Evolutionary conservation across 2,888 invertebrate genomes (phyloP).

Genomic region (Xestobium rufovillosum): DNA sequence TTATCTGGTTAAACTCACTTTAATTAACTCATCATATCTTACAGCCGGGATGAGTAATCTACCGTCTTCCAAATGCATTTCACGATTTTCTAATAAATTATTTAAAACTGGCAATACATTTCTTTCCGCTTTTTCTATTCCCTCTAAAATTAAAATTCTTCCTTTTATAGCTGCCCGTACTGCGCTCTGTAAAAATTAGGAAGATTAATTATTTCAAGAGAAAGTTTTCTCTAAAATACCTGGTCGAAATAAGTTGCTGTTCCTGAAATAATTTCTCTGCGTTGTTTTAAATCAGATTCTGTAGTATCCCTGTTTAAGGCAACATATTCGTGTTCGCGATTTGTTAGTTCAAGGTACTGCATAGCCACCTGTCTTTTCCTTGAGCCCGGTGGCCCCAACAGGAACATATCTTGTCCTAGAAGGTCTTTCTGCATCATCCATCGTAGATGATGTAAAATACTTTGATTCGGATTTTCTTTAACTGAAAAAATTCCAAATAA

Average conservation of each 20-base stretch:
- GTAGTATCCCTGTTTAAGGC: slow-evolving; percentile 93
- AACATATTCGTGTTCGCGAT: slow-evolving; percentile 87
- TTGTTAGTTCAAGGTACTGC: slow-evolving; percentile 81
- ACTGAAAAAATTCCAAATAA: slow-evolving; percentile 40
- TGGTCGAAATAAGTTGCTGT: slow-evolving; percentile 92
- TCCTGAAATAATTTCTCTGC: slow-evolving; percentile 82
- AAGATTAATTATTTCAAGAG: slow-evolving; percentile 1
- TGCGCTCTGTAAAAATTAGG: slow-evolving; percentile 69
- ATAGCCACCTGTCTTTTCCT: slow-evolving; percentile 74
- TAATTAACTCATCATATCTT: slow-evolving; percentile 80
- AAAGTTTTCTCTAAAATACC: slow-evolving; percentile 43
- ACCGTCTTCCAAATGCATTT: slow-evolving; percentile 98
- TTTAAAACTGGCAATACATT: slow-evolving; percentile 95
- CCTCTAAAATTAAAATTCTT: slow-evolving; percentile 83
- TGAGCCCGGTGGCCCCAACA: slow-evolving; percentile 87
- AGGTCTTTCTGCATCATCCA: slow-evolving; percentile 97
- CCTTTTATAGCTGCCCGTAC: slow-evolving; percentile 88
- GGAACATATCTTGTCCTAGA: slow-evolving; percentile 90
- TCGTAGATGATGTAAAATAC: slow-evolving; percentile 70
- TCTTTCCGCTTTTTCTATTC: slow-evolving; percentile 94
- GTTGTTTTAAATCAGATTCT: slow-evolving; percentile 92
- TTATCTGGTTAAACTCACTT: slow-evolving; percentile 48
- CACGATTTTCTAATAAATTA: slow-evolving; percentile 92
- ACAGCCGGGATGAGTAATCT: slow-evolving; percentile 82
- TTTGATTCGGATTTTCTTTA: slow-evolving; percentile 57